Evolutionary conservation across 2,113 vertebrate species (phyloP).

Genomic region (Agapornis roseicollis): DNA sequence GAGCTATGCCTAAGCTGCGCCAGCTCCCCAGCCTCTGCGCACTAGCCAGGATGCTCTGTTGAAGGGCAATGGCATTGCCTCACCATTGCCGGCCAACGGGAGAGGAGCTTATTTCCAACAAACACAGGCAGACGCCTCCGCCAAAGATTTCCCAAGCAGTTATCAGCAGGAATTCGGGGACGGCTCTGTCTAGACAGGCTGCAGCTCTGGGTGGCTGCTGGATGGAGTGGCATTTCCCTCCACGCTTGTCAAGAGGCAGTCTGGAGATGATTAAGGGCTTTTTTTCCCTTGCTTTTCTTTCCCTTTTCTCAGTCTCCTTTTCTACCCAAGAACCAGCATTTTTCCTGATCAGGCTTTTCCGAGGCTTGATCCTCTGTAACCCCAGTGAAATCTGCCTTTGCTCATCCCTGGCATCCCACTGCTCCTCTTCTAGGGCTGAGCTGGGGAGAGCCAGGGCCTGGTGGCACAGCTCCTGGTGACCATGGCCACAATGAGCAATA

Average conservation of each 20-base stretch:
- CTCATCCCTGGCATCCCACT: not conserved
- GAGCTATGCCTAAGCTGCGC: not conserved
- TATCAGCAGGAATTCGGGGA: slow-evolving; percentile 39
- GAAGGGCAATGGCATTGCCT: not conserved
- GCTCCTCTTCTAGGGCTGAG: not conserved
- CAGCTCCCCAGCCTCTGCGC: rapidly evolving
- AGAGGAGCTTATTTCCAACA: not conserved
- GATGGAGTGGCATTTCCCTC: slow-evolving; percentile 45
- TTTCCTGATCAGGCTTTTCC: not conserved
- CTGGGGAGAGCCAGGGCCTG: rapidly evolving
- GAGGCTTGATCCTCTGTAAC: rapidly evolving
- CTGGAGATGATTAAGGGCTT: slow-evolving; percentile 38
- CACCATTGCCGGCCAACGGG: rapidly evolving
- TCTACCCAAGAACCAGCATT: not conserved
- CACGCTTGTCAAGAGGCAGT: slow-evolving; percentile 28
- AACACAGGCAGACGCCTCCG: not conserved
- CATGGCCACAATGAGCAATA: rapidly evolving
- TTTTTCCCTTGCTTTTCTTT: not conserved
- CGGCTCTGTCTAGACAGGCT: slow-evolving; percentile 73
- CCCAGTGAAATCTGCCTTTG: not conserved
- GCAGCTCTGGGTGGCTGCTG: slow-evolving; percentile 30
- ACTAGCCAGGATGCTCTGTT: not conserved
- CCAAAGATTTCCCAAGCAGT: not conserved
- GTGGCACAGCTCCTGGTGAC: not conserved
- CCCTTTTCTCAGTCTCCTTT: not conserved